Conservation (phyloP, 2,888 invertebrate species). For the Neoascia interrupta region DNA sequence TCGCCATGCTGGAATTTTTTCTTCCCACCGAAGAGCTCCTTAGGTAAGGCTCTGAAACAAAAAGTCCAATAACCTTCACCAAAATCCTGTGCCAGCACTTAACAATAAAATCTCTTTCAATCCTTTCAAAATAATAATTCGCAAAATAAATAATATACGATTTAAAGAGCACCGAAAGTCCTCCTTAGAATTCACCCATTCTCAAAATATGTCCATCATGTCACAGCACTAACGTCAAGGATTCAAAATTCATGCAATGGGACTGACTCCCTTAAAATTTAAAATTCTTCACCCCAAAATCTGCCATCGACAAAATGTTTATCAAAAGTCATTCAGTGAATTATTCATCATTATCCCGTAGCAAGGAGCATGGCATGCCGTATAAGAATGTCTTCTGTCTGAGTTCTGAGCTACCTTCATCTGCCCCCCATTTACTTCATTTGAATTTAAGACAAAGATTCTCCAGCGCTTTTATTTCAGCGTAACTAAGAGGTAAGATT, state of each 20-base stretch:
- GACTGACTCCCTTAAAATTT: background rate
- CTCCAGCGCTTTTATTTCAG: conserved; percentile 29
- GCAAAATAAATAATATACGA: conserved; percentile 1
- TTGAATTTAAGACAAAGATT: conserved; percentile 34
- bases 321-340: conserved; percentile 54
- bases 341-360: conserved; percentile 45
- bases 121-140: too few relatives aligned
- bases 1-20: too few relatives aligned
- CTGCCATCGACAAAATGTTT: conserved; percentile 37
- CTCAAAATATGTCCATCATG: background rate
- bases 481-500: conserved; percentile 47
- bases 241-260: background rate
- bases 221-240: background rate
- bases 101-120: too few relatives aligned
- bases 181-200: background rate
- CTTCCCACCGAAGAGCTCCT: too few relatives aligned
- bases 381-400: background rate
- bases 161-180: too few relatives aligned
- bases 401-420: background rate
- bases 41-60: too few relatives aligned
- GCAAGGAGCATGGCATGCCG: conserved; percentile 14
- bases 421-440: conserved; percentile 4
- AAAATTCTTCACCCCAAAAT: background rate
- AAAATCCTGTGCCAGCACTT: too few relatives aligned
- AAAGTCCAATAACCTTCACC: too few relatives aligned